phyloP scores from a whole-genome alignment of 2,888 invertebrate species.

The Deladenus siricidicola region DNA sequence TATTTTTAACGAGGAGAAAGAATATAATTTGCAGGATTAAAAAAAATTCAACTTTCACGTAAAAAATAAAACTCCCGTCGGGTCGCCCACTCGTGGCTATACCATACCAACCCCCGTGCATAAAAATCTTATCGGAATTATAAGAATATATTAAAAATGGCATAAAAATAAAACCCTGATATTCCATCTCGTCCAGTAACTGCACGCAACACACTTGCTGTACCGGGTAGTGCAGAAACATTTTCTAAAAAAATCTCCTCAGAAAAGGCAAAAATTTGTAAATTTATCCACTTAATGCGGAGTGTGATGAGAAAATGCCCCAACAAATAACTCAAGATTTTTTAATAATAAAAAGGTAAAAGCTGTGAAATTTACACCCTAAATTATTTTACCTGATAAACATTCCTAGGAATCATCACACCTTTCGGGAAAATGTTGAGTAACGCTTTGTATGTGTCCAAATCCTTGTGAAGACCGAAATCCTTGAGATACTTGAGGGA shows the following conservation, averaged over 20 bases:
- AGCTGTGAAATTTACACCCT: neutral
- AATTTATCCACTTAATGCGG: too few species aligned
- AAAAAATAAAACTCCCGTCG: too few species aligned
- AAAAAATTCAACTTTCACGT: too few species aligned
- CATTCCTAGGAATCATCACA: constrained; percentile 72
- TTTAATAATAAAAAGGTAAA: too few species aligned
- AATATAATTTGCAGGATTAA: too few species aligned
- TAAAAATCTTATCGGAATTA: too few species aligned
- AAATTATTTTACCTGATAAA: constrained; percentile 38
- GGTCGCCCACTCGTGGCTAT: too few species aligned
- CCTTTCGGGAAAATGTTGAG: constrained; percentile 62
- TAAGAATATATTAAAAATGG: neutral
- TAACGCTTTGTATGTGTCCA: constrained; percentile 55
- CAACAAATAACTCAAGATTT: too few species aligned
- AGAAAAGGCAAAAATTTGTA: too few species aligned
- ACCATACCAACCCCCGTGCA: too few species aligned
- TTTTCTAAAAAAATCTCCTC: constrained; percentile 76
- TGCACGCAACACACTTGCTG: constrained; percentile 90
- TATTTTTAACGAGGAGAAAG: too few species aligned
- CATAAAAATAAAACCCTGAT: constrained; percentile 63
- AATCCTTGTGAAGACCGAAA: constrained; percentile 74
- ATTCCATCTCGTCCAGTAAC: constrained; percentile 86
- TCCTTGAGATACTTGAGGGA: constrained; percentile 79
- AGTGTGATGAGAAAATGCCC: too few species aligned
- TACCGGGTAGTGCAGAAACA: constrained; percentile 85